Evolutionary conservation across 2,113 vertebrate genomes (phyloP), one percentile per base, ranked within the genome.

Genomic region (Prionailurus bengalensis): DNA sequence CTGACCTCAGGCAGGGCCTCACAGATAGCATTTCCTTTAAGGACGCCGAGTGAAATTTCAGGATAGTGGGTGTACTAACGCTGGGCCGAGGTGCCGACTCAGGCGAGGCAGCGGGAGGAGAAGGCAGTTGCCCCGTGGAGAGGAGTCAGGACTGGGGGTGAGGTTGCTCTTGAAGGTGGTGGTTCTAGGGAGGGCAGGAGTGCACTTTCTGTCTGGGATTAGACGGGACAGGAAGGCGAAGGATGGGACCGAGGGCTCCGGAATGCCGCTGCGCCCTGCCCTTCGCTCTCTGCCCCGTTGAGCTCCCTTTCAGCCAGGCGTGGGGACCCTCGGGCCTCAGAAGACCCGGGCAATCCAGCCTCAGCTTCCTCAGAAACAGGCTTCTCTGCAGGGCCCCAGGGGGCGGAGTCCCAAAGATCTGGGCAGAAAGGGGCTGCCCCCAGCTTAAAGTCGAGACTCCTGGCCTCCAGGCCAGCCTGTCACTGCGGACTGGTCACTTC

Each of bases 31-130:
- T 92, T 86, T 23, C 94, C 89, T 14, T 79, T 23, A 33, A 85
- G 88, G 94, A 96, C 90, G 66, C 86, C 0, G 0, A 25, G 76
- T 48, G 93, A 66, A 76, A 84, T 85, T 81, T 84, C 95, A 95
- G 97, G 80, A 81, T 48, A 36, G 39, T 0, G 0, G 21, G 63
- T 10, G 19, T 1, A 4, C 45, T 12, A 11, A 48, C 70, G 0
- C 89, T 88, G 55, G 65, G 83, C 79, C 31, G 23, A 31, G 81
- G 66, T 27, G 48, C 73, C 19, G 2, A 1, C 55, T 23, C 45
- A 23, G 27, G 86, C 3, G 36, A 25, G 79, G 70, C 61, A 61
- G 8, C 23, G 5, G 51, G 19, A 81, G 58, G 42, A 53, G 55
- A 27, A 55, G 79, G 71, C 31, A 27, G 25, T 68, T 39, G 5